Evolutionary conservation across 2,113 vertebrate species (phyloP).

Genomic region (Stercorarius parasiticus): DNA sequence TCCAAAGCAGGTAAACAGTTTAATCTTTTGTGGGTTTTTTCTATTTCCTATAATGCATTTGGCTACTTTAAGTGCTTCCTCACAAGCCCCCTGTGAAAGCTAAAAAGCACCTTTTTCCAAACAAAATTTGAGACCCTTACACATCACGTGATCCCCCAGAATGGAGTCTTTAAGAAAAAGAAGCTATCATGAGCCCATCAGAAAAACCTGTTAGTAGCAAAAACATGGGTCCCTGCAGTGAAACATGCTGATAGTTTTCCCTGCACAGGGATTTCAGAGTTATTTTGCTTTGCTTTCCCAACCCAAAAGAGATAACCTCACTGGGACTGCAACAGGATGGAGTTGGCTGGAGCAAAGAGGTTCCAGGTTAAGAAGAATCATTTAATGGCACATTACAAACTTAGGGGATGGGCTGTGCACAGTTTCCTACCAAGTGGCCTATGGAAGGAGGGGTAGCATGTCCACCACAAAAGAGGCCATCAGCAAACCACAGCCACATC

Average conservation of each 20-base stretch:
- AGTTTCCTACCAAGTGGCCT: not conserved
- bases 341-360: not conserved
- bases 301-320: not conserved
- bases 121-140: not conserved
- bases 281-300: not conserved
- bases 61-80: not conserved
- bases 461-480: not conserved
- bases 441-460: not conserved
- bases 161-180: not conserved
- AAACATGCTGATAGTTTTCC: not conserved
- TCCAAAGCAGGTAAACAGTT: not conserved
- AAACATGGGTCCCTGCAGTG: not conserved
- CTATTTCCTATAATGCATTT: not conserved
- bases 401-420: accelerated
- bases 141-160: accelerated
- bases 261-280: not conserved
- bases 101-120: not conserved
- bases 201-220: not conserved
- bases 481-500: not conserved
- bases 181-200: not conserved
- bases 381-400: not conserved
- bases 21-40: accelerated
- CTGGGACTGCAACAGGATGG: not conserved
- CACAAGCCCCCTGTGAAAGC: not conserved
- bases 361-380: not conserved